A percentile compares a stretch with the other conserved stretches of the same genome.
phyloP scores from a whole-genome alignment of 2,113 vertebrate genomes.

The Crotalus tigris region DNA sequence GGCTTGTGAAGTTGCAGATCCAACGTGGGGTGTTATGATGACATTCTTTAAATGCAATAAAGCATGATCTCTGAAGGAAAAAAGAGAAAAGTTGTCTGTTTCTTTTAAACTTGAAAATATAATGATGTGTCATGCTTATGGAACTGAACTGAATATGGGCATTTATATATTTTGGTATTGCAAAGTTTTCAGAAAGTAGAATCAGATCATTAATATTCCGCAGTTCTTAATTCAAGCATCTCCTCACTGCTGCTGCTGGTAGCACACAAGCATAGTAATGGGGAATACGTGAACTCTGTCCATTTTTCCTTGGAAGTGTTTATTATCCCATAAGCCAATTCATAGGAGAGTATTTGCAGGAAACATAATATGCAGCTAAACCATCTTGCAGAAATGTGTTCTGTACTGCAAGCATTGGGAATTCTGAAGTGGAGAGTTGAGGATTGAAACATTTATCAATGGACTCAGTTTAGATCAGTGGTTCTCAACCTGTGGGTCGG shows the following conservation, averaged over 20 bases:
- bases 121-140: neutral
- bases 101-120: neutral
- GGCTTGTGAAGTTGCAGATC: conserved; percentile 60
- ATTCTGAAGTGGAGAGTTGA: neutral
- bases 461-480: neutral
- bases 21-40: conserved; percentile 67
- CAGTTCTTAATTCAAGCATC: neutral
- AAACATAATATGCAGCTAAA: neutral
- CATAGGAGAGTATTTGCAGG: neutral
- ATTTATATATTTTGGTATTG: neutral
- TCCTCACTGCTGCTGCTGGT: neutral
- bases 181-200: neutral
- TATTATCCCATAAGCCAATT: neutral
- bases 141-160: neutral
- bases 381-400: neutral
- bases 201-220: neutral
- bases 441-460: neutral
- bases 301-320: neutral
- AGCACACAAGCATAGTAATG: neutral
- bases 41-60: conserved; percentile 65
- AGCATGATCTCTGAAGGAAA: conserved; percentile 62
- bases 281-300: neutral
- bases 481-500: no score
- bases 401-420: neutral
- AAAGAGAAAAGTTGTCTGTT: neutral